Base-by-base conservation (phyloP, 2,888 invertebrate genomes). In the Lasioglossum morio region DNA sequence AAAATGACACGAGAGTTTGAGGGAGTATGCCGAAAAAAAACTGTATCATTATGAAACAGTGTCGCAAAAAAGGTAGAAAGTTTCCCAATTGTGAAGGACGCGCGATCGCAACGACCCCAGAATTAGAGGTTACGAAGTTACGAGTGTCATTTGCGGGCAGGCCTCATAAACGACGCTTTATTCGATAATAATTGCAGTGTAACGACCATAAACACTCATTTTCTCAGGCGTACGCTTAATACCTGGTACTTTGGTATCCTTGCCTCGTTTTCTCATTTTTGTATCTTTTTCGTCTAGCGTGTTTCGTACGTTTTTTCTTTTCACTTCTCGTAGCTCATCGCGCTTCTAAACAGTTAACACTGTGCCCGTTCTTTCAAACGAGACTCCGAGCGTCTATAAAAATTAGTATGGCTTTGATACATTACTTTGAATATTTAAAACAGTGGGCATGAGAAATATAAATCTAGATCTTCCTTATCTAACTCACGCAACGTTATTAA, bases 161-260 rank as follows among this genome's bases (percentile, higher is more conserved):
- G 76, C 73, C 82, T 85, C 87, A 81, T 94, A 94, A 94, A 94
- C 92, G 93, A 93, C 89, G 92, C 93, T 94, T 94, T 92, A 94
- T 94, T 94, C 90, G 94, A 94, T 94, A 94, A 94, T 94, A 94
- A 94, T 94, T 94, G 92, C 92, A 87, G 86, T 87, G 81, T 87
- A 91, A 91, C 87, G 88, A 86, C 89, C 87, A 91, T 92, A 94
- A 94, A 93, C 90, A 93, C 91, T 92, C 89, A 92, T 93, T 93
- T 92, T 92, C 92, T 90, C 82, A 88, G 88, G 86, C 89, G 89
- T 87, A 79, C 83, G 73, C 76, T 80, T 93, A 92, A 93, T 92
- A 87, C 85, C 89, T 77, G 87, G 82, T 91, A 91, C 92, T 91
- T 91, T 80, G 60, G 83, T 75, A 81, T 87, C 81, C 77, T 30